Percentiles rank a stretch among this genome's conserved stretches.
Conservation (phyloP, 2,888 invertebrate species). For the Oscheius sp. region DNA sequence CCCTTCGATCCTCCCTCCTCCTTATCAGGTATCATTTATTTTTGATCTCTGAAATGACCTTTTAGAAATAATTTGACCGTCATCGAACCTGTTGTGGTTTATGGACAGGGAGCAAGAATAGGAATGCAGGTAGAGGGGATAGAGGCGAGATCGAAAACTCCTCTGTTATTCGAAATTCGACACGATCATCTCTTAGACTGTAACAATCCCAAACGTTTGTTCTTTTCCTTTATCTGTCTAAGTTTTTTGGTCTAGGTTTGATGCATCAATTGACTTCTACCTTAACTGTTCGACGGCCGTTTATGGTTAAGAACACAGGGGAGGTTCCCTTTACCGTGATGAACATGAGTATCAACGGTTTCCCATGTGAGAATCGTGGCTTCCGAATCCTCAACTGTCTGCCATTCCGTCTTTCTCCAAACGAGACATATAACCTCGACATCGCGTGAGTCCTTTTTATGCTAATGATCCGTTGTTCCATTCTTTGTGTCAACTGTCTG, state of each 20-base stretch:
- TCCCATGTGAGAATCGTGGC: slow-evolving; percentile 74
- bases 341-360: slow-evolving; percentile 74
- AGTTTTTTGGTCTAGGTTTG: slow-evolving; percentile 48
- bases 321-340: slow-evolving; percentile 78
- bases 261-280: slow-evolving; percentile 75
- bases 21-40: slow-evolving; percentile 72
- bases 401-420: slow-evolving; percentile 80
- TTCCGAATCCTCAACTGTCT: slow-evolving; percentile 82
- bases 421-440: slow-evolving; percentile 81
- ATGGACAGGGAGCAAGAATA: slow-evolving; percentile 85
- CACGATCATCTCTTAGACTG: slow-evolving; percentile 78
- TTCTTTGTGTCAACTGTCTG: background rate
- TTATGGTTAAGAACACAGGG: slow-evolving; percentile 88
- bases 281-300: slow-evolving; percentile 82
- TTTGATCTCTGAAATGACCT: slow-evolving; percentile 13
- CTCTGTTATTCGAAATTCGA: slow-evolving; percentile 84
- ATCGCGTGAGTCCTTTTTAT: slow-evolving; percentile 76
- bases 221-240: background rate
- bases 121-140: slow-evolving; percentile 77
- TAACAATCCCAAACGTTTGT: slow-evolving; percentile 74
- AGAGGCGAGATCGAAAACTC: slow-evolving; percentile 70
- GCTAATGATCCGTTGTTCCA: background rate
- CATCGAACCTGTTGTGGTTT: slow-evolving; percentile 84
- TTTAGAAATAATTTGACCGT: slow-evolving; percentile 90
- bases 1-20: slow-evolving; percentile 72